Conservation (phyloP, 1,140 invertebrate species). For the Macrostomum lignano region DNA sequence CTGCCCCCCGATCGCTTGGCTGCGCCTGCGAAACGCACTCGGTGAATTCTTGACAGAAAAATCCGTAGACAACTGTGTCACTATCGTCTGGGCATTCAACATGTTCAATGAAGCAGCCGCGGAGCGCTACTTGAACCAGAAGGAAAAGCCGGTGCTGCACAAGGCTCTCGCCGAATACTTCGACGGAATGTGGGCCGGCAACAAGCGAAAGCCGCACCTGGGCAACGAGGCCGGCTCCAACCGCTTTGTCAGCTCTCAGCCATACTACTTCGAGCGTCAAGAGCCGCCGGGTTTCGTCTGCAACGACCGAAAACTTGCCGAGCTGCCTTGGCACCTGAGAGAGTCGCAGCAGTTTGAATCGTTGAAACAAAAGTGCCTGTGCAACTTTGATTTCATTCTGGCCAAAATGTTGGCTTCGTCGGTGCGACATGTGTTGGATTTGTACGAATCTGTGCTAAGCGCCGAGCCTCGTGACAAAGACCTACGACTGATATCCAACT, state of each 20-base stretch:
- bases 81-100: constrained; percentile 37
- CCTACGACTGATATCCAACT: too few species aligned
- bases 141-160: constrained; percentile 23
- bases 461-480: too few species aligned
- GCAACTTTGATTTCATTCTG: too few species aligned
- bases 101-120: constrained; percentile 31
- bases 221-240: constrained; percentile 12
- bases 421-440: too few species aligned
- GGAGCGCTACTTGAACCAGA: constrained; percentile 30
- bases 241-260: constrained; percentile 12
- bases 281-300: too few species aligned
- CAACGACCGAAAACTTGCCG: too few species aligned
- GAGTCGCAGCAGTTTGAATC: too few species aligned
- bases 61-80: constrained; percentile 32
- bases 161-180: constrained; percentile 33
- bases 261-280: too few species aligned
- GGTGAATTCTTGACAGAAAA: constrained; percentile 37
- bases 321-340: too few species aligned
- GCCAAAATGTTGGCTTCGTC: too few species aligned
- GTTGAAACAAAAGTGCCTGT: too few species aligned
- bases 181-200: constrained; percentile 13
- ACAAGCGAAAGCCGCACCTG: constrained; percentile 12
- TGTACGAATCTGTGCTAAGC: too few species aligned
- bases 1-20: constrained; percentile 36
- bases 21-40: constrained; percentile 35